phyloP scores from a whole-genome alignment of 1,140 invertebrate species.

The Drosophila ironensis region DNA sequence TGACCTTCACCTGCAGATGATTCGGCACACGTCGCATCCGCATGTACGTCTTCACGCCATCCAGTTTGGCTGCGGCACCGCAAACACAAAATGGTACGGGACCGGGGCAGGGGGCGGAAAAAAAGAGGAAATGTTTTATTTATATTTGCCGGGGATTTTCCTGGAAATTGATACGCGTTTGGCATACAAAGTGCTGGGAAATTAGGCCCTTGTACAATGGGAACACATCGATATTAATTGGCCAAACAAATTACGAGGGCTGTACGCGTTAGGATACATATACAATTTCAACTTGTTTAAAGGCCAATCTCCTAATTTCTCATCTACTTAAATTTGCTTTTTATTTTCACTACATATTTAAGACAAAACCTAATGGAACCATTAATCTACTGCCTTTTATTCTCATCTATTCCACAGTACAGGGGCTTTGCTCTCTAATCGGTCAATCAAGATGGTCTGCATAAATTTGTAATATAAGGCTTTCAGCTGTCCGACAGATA shows the following conservation, averaged over 20 bases:
- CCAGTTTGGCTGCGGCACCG: slow-evolving; percentile 93
- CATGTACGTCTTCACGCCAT: slow-evolving; percentile 99
- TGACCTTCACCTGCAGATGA: slow-evolving; percentile 98
- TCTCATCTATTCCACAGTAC: neutral
- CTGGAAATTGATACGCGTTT: slow-evolving; percentile 49
- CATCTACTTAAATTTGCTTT: too few relatives aligned
- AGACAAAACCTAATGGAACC: too few relatives aligned
- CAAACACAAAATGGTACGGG: neutral
- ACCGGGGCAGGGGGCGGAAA: neutral
- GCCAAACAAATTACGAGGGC: neutral
- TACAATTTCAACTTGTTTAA: too few relatives aligned
- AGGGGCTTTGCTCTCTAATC: slow-evolving; percentile 17
- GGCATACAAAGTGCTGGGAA: slow-evolving; percentile 57
- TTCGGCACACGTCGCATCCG: slow-evolving; percentile 96
- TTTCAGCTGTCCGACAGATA: slow-evolving; percentile 22
- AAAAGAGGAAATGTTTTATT: slow-evolving; percentile 30
- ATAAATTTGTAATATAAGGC: slow-evolving; percentile 36
- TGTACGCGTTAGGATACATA: too few relatives aligned
- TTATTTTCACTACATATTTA: too few relatives aligned
- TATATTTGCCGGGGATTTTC: slow-evolving; percentile 50
- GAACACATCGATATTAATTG: neutral
- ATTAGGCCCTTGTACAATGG: slow-evolving; percentile 27
- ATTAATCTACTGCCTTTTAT: neutral
- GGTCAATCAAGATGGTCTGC: slow-evolving; percentile 40
- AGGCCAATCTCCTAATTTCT: too few relatives aligned